Conservation (phyloP, 2,113 vertebrate species). For the Spheniscus mendiculus region DNA sequence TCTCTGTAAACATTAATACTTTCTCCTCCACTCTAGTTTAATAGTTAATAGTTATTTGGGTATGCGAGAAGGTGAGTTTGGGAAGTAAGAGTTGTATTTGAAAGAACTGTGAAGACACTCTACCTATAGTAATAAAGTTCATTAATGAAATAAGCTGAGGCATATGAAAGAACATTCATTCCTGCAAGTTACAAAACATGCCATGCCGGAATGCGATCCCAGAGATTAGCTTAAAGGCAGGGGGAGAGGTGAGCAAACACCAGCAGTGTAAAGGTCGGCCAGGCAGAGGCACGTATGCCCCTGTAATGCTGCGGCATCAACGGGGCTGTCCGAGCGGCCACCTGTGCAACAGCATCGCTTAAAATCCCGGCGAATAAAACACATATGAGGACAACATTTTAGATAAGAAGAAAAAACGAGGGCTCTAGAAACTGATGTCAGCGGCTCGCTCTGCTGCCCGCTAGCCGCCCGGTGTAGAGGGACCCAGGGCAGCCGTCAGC, state of each 20-base stretch:
- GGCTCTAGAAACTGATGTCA: not conserved
- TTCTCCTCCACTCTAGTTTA: not conserved
- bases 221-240: not conserved
- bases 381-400: rapidly evolving
- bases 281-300: not conserved
- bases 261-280: slow-evolving; percentile 16
- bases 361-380: not conserved
- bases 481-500: not conserved
- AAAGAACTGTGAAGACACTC: not conserved
- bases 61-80: not conserved
- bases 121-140: not conserved
- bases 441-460: not conserved
- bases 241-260: slow-evolving; percentile 25
- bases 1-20: not conserved
- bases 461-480: rapidly evolving
- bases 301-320: rapidly evolving
- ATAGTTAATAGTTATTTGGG: not conserved
- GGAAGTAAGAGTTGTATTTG: not conserved
- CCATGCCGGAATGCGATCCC: not conserved
- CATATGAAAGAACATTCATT: not conserved
- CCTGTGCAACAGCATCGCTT: not conserved
- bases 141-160: not conserved
- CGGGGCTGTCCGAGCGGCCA: not conserved
- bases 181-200: not conserved
- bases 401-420: not conserved